phyloP scores from a whole-genome alignment of 2,113 vertebrate species.

The Oplegnathus fasciatus region DNA sequence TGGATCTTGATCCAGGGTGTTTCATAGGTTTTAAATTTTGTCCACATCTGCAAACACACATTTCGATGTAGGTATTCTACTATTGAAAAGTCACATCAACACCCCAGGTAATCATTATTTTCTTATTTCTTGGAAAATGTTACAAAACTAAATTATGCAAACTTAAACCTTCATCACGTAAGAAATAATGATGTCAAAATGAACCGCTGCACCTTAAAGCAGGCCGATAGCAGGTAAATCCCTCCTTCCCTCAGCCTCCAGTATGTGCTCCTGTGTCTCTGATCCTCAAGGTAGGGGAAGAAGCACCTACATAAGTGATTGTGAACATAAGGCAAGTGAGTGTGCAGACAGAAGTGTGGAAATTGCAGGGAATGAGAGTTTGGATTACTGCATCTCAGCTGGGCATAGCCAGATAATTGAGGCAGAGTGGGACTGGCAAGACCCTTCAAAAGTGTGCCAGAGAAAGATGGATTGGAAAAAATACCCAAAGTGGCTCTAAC shows the following conservation, averaged over 20 bases:
- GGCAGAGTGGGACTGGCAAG: conserved; percentile 77
- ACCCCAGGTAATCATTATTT: background rate
- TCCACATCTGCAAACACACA: conserved; percentile 16
- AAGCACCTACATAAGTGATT: conserved; percentile 81
- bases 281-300: conserved; percentile 77
- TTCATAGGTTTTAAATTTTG: conserved; percentile 11
- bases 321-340: conserved; percentile 81
- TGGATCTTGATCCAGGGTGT: background rate
- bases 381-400: conserved; percentile 86
- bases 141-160: conserved; percentile 15
- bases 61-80: conserved; percentile 35
- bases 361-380: conserved; percentile 87
- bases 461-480: conserved; percentile 80
- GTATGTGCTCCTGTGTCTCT: conserved; percentile 72
- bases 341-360: conserved; percentile 84
- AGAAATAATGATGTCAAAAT: conserved; percentile 30
- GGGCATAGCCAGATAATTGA: conserved; percentile 84
- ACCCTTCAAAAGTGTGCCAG: conserved; percentile 79
- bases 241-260: conserved; percentile 65
- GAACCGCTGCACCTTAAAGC: conserved; percentile 7
- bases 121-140: background rate
- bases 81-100: background rate
- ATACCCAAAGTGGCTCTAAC: conserved; percentile 76
- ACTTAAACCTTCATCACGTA: background rate
- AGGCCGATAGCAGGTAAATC: conserved; percentile 63